Percentiles rank a stretch among this genome's conserved stretches.
These are phyloP conservation scores for Electrophaes corylata DNA, from an alignment of 2,888 invertebrate species.

Conservation along the genomic window DNA sequence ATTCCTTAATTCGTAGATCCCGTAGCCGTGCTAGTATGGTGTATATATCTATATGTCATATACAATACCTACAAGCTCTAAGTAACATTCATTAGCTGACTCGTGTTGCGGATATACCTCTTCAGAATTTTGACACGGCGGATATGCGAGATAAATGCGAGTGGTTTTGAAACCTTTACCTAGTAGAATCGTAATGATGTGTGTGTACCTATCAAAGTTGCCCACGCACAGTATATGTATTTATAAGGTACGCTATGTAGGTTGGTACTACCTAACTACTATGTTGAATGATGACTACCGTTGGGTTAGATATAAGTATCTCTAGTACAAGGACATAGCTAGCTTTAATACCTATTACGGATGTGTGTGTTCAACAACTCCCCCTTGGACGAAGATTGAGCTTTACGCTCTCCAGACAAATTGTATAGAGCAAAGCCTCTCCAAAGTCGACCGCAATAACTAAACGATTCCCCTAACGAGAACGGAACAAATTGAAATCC, in stretches of 20 bases:
- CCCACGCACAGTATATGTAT: neutral
- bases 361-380: constrained; percentile 22
- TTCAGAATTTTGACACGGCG: constrained; percentile 39
- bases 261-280: too few relatives aligned
- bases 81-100: constrained; percentile 60
- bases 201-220: constrained; percentile 6
- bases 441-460: constrained; percentile 47
- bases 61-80: constrained; percentile 42
- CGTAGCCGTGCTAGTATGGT: constrained; percentile 17
- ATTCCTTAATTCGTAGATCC: constrained; percentile 17
- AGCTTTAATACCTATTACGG: constrained; percentile 4
- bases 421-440: constrained; percentile 40
- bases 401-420: constrained; percentile 41
- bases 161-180: constrained; percentile 23
- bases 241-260: neutral
- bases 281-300: too few relatives aligned
- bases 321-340: too few relatives aligned
- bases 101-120: constrained; percentile 50
- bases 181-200: constrained; percentile 4
- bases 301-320: too few relatives aligned
- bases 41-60: constrained; percentile 41
- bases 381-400: constrained; percentile 35
- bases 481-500: constrained; percentile 61
- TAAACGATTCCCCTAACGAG: constrained; percentile 51
- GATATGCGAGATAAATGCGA: constrained; percentile 30